Evolutionary conservation across 2,888 invertebrate genomes (phyloP).

Genomic region (Lithophane ornitopus): DNA sequence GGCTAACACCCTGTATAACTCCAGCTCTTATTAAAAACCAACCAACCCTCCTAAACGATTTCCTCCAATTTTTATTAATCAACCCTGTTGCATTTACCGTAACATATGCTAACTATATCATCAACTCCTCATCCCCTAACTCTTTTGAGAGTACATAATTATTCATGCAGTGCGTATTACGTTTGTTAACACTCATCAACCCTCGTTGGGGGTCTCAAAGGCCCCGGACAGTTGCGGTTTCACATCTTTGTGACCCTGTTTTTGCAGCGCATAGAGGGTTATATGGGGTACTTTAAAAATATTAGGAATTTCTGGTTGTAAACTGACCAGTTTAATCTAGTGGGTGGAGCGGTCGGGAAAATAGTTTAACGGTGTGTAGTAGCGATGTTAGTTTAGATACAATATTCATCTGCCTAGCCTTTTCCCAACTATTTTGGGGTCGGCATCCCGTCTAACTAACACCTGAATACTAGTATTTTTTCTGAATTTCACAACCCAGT

Average conservation of each 20-base stretch:
- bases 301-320: slow-evolving; percentile 46
- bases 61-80: background rate
- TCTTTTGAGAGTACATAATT: slow-evolving; percentile 60
- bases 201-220: slow-evolving; percentile 65
- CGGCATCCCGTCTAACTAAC: background rate
- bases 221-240: slow-evolving; percentile 69
- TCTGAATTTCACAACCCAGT: background rate
- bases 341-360: background rate
- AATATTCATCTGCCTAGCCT: background rate
- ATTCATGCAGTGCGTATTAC: slow-evolving; percentile 65
- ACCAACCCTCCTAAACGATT: background rate
- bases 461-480: background rate
- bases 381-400: background rate
- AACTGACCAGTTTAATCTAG: slow-evolving; percentile 22
- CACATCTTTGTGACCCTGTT: slow-evolving; percentile 67
- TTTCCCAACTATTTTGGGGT: too few species aligned
- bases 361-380: background rate
- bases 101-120: slow-evolving; percentile 48
- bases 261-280: slow-evolving; percentile 47
- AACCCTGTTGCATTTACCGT: slow-evolving; percentile 8
- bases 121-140: slow-evolving; percentile 28
- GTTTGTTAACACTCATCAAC: slow-evolving; percentile 63
- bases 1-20: too few species aligned
- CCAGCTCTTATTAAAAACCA: background rate
- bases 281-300: slow-evolving; percentile 45